A percentile compares a stretch with the other conserved stretches of the same genome.
These are phyloP conservation scores for Ricordea florida DNA, from an alignment of 92 coral and sea anemone species.

Conservation along the genomic window DNA sequence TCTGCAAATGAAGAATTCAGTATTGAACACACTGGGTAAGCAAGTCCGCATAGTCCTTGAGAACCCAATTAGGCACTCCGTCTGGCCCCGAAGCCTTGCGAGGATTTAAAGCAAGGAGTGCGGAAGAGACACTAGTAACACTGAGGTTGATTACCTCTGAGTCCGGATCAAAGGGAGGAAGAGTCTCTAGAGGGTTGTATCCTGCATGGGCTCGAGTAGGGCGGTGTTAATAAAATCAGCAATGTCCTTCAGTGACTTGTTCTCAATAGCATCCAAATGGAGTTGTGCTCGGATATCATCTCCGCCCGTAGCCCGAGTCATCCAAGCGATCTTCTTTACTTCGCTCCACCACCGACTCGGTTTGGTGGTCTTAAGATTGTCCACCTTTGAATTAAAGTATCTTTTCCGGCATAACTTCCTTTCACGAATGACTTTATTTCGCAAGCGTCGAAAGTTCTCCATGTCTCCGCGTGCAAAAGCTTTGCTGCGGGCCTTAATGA, in stretches of 20 bases:
- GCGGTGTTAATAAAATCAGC: constrained; percentile 4
- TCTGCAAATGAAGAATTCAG: background rate
- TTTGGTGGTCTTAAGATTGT: constrained; percentile 47
- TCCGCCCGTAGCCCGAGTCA: constrained; percentile 47
- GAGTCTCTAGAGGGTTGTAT: background rate
- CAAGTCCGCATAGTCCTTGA: too few species aligned
- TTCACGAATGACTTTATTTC: constrained; percentile 26
- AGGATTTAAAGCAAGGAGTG: too few species aligned
- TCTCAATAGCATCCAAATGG: constrained; percentile 20
- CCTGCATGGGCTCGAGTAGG: constrained; percentile 7
- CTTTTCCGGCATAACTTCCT: constrained; percentile 40
- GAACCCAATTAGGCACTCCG: too few species aligned
- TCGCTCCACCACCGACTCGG: constrained; percentile 68
- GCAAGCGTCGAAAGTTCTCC: background rate
- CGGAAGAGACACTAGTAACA: too few species aligned
- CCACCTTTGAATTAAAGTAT: constrained; percentile 41
- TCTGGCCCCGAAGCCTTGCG: too few species aligned
- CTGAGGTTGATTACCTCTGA: too few species aligned
- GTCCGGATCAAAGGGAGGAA: background rate
- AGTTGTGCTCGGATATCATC: constrained; percentile 45
- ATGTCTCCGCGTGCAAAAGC: constrained; percentile 24
- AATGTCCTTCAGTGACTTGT: background rate
- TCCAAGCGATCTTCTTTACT: constrained; percentile 56
- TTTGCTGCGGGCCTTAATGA: constrained; percentile 11
- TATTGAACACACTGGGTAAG: background rate